Evolutionary conservation across 2,888 invertebrate species (phyloP).

Genomic region (Dynastes grantii): DNA sequence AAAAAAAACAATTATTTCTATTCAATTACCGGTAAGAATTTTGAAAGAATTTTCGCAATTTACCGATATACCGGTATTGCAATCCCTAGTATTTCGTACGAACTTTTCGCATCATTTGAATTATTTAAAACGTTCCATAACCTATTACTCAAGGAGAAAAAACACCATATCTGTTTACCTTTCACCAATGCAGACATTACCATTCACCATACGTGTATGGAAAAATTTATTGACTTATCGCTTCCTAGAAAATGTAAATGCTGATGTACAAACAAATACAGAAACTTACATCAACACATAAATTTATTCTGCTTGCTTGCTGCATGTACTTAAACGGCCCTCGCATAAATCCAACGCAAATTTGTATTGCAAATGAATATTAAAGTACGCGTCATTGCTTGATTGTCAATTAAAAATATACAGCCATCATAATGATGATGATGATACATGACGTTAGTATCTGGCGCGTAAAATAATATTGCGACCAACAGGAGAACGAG

Average conservation of each 20-base stretch:
- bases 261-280: not conserved
- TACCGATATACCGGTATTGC: too few species aligned
- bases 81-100: too few species aligned
- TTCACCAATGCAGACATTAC: not conserved
- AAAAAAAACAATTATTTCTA: too few species aligned
- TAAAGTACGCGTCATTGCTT: conserved; percentile 10
- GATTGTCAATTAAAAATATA: conserved; percentile 39
- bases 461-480: conserved; percentile 32
- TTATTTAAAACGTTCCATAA: conserved; percentile 1
- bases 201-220: not conserved
- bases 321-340: not conserved
- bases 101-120: not conserved
- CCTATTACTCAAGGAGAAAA: not conserved
- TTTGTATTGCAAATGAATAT: conserved; percentile 25
- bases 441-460: conserved; percentile 21
- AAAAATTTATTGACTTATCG: not conserved
- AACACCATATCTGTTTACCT: not conserved
- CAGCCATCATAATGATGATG: conserved; percentile 9
- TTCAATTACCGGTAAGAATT: too few species aligned
- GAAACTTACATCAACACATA: conserved; percentile 16
- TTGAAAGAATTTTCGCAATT: too few species aligned
- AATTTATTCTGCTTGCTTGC: not conserved
- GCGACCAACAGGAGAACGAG: not conserved
- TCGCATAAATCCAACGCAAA: conserved; percentile 6
- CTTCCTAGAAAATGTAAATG: conserved; percentile 13